A percentile compares a stretch with the other conserved stretches of the same genome.
Conservation (phyloP, 2,113 vertebrate species). For the zebrafish (Danio rerio) region GRCz12tu NC_133177.1:28620001-28620500, state of each 20-base stretch:
- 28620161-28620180: conserved; percentile 93
- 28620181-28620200: background rate
- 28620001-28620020: background rate
- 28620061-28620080: background rate
- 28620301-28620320: conserved; percentile 99
- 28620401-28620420: conserved; percentile 96
- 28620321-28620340: conserved; percentile 99
- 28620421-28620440: conserved; percentile 93
- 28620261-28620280: background rate
- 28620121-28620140: conserved; percentile 95
- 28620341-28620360: conserved; percentile 99
- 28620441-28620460: conserved; percentile 69
- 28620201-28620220: background rate
- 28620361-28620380: conserved; percentile 99
- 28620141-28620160: conserved; percentile 93
- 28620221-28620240: background rate
- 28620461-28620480: background rate
- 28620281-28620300: conserved; percentile 95
- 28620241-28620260: background rate
- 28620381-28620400: conserved; percentile 97
- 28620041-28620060: background rate
- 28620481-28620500: background rate
- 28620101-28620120: conserved; percentile 98
- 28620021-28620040: background rate
- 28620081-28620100: conserved; percentile 96